A percentile compares a stretch with the other conserved stretches of the same genome.
phyloP scores from a whole-genome alignment of 1,140 invertebrate species.

The Drosophila bocqueti region DNA sequence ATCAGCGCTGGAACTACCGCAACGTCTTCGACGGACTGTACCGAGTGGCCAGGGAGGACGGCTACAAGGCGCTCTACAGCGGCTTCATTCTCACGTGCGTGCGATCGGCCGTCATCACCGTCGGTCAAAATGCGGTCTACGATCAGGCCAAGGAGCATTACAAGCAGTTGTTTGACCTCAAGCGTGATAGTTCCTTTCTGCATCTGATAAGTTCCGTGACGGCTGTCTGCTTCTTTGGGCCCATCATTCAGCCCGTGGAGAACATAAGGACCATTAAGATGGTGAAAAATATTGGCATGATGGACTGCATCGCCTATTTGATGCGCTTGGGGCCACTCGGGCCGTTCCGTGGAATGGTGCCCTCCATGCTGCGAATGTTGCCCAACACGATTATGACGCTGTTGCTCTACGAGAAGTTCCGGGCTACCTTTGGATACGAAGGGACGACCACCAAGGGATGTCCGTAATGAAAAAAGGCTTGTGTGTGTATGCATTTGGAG shows the following conservation, averaged over 20 bases:
- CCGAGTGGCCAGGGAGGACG: constrained; percentile 34
- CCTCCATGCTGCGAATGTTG: constrained; percentile 41
- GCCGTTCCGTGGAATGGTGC: constrained; percentile 56
- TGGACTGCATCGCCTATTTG: constrained; percentile 11
- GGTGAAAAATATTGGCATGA: background rate
- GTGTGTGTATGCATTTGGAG: background rate
- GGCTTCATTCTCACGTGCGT: constrained; percentile 16
- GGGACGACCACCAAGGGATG: background rate
- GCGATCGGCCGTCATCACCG: constrained; percentile 15
- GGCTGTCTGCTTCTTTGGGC: constrained; percentile 40
- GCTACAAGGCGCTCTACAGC: constrained; percentile 36
- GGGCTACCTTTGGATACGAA: constrained; percentile 55
- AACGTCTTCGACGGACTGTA: constrained; percentile 53
- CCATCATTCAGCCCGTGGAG: constrained; percentile 58
- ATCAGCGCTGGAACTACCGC: constrained; percentile 31
- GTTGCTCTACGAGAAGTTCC: constrained; percentile 57
- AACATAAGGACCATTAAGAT: constrained; percentile 56
- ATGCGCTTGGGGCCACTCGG: constrained; percentile 47
- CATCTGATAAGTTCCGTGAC: constrained; percentile 55
- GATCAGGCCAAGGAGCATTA: constrained; percentile 57
- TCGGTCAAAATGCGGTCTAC: constrained; percentile 61
- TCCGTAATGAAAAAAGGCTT: background rate
- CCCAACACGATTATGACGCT: constrained; percentile 59
- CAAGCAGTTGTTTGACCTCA: background rate
- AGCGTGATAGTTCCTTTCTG: constrained; percentile 39